These are phyloP conservation scores for Neosilurus mollespiculum DNA, from an alignment of 2,797 vertebrate genomes.

Conservation along the genomic window DNA sequence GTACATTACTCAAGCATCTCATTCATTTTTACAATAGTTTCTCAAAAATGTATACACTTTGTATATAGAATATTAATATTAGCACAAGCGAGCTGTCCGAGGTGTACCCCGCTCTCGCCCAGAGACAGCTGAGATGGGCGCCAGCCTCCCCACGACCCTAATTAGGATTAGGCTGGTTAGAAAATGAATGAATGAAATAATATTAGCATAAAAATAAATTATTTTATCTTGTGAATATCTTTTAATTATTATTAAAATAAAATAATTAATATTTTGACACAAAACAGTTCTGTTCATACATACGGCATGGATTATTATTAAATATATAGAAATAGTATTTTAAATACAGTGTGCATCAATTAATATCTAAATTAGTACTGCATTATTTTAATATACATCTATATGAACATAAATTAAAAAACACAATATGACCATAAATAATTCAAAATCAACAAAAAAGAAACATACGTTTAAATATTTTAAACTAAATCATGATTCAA, in stretches of 20 bases:
- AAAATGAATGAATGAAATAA: no score
- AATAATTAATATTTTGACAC: not conserved
- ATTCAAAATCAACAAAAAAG: slow-evolving; percentile 1
- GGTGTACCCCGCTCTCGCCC: no score
- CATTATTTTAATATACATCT: slow-evolving; percentile 2
- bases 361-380: not conserved
- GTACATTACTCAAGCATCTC: not conserved
- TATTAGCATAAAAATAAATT: not conserved
- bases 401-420: not conserved
- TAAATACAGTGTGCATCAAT: not conserved
- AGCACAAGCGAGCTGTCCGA: no score
- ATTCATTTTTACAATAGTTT: not conserved
- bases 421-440: not conserved
- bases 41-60: not conserved
- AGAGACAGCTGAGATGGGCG: no score
- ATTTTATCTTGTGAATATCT: not conserved
- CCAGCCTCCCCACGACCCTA: no score
- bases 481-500: not conserved
- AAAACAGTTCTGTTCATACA: not conserved
- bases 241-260: no score
- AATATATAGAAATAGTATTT: not conserved
- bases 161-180: no score
- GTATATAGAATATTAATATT: not conserved
- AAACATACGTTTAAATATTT: not conserved
- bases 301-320: not conserved